A percentile compares a stretch with the other conserved stretches of the same genome.
phyloP scores from a whole-genome alignment of 64 coral and sea anemone species.

The Acropora yongei region DNA sequence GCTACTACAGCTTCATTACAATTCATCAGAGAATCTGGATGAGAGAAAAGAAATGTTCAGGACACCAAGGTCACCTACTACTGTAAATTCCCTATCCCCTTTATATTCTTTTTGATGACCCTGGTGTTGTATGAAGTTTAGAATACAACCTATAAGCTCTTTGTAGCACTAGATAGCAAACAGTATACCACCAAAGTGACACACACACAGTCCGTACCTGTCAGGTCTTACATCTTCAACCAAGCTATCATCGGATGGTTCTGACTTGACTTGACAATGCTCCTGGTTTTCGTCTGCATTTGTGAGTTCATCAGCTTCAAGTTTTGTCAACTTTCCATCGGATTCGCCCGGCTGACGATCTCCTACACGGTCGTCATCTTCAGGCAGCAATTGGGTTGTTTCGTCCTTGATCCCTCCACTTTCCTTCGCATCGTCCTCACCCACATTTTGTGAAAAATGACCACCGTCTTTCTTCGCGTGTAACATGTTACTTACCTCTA shows the following conservation, averaged over 20 bases:
- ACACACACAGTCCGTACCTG: not conserved
- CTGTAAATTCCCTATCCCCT: too few relatives aligned
- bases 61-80: too few relatives aligned
- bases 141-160: too few relatives aligned
- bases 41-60: too few relatives aligned
- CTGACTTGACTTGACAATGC: not conserved
- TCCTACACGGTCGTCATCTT: not conserved
- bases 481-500: not conserved
- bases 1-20: too few relatives aligned
- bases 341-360: not conserved
- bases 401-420: not conserved
- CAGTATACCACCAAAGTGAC: not conserved
- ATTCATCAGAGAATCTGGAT: too few relatives aligned
- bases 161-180: too few relatives aligned
- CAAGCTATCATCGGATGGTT: not conserved
- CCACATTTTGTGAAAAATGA: not conserved
- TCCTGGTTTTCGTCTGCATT: not conserved
- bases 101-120: too few relatives aligned
- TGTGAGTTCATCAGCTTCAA: not conserved
- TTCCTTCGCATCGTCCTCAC: not conserved
- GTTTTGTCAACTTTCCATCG: not conserved
- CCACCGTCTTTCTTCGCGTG: not conserved
- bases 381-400: not conserved
- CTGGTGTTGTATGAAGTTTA: too few relatives aligned
- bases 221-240: not conserved